Evolutionary conservation across 2,888 invertebrate genomes (phyloP), one percentile per base, ranked within the genome.

Genomic region (Tromatobia lineatoria): DNA sequence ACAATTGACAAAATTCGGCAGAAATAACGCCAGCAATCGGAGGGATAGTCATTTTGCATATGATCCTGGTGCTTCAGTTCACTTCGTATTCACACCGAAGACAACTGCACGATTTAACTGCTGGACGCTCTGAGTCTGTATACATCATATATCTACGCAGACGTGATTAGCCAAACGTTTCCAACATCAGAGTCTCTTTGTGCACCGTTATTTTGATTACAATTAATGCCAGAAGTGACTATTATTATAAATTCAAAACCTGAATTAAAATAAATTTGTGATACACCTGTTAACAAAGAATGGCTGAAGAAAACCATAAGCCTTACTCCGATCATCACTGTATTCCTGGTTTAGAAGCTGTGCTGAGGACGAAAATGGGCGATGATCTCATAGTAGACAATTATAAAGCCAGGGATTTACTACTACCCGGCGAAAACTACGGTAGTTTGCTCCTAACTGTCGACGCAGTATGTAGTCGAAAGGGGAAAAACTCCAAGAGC

Each of bases 401-500:
- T 57, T 91, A 88, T 38, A 84, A 85, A 3, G 87, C 87, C 0
- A 71, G 85, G 18, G 64, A 75, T 3, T 59, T 93, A 11, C 52
- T 92, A 10, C 94, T 94, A 23, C 94, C 95, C 0, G 96, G 96
- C 0, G 96, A 96, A 88, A 96, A 96, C 89, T 96, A 96, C 89
- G 96, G 96, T 2, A 96, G 96, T 87, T 93, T 95, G 0, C 95
- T 96, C 93, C 88, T 95, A 0, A 93, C 94, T 0, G 90, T 92
- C 1, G 80, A 89, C 25, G 90, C 89, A 0, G 61, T 83, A 18
- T 82, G 92, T 7, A 88, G 83, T 11, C 83, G 64, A 3, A 52
- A 79, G 1, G 73, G 88, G 4, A 57, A 88, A 0, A 81, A 75
- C 0, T 77, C 87, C 15, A 81, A n/a, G n/a, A n/a, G n/a, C n/a